Evolutionary conservation across 1,140 invertebrate genomes (phyloP), one percentile per base, ranked within the genome.

Genomic region (Pantala flavescens): DNA sequence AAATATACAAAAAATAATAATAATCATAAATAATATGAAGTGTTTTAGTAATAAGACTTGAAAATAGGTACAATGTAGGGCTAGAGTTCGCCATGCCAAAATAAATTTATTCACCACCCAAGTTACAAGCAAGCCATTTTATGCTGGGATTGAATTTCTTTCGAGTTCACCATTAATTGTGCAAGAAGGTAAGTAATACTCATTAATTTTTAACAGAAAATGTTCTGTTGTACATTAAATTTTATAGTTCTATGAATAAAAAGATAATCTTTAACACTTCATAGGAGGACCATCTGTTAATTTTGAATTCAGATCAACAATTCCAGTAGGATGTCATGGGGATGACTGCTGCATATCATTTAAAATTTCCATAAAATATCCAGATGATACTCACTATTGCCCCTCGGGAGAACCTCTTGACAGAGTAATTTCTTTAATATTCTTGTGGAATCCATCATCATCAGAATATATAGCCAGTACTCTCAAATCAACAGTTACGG

Each of bases 71-170:
- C 78, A 79, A 77, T 79, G 78, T 71, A 74, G 76, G 72, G 78
- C 78, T 21, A 76, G 78, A 73, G 78, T 77, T 23, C 76, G 74
- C 19, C 78, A 79, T 72, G 76, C 72, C 16, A 77, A 75, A 3
- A 79, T 79, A 23, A 79, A 79, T 72, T 78, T 77, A 10, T 79
- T 78, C 70, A 79, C 78, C 2, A 70, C 78, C 23, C 75, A 74
- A 12, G 77, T 78, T 7, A 76, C 75, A n/a, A 79, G 78, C 75
- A 74, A 71, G 63, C 77, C 77, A 23, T 78, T 78, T 43, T 78
- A 77, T 71, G 78, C 78, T 11, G 78, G 78, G 11, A 70, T 78
- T 71, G n/a, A 76, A n/a, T 16, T 78, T 11, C 11, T 76, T 0
- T 77, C 42, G 24, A 24, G 73, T 9, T 28, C 72, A 2, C 72